Base-by-base conservation (phyloP, 2,797 vertebrate species). In the Rhinella marina region DNA sequence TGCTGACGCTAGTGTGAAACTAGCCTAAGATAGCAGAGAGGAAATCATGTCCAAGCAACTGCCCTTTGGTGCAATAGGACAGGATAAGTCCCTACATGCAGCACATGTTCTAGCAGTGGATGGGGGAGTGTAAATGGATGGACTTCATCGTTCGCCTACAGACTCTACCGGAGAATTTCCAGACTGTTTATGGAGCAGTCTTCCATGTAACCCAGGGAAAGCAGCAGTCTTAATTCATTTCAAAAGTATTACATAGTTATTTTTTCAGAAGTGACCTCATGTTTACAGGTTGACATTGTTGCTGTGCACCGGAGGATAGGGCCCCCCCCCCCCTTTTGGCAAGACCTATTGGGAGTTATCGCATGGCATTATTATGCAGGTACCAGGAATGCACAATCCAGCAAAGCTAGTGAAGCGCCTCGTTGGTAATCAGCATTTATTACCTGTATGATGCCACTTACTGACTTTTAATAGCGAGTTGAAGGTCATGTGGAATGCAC, bases 201-300 rank as follows among this genome's bases (percentile, higher is more conserved):
- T 50, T 27, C 23, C 19, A 19, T 4, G 68, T 64, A n/a, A 16
- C 61, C 48, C 29, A 14, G 79, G 59, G 17, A 21, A 32, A 48
- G 2, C 32, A n/a, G 41, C 62, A 27, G n/a, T 10, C 50, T 32
- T 2, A 6, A 27, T 56, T 32, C 64, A 41, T 48, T 73, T 41
- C 41, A 83, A 52, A 9, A 19, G 25, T 56, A 83, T 72, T 6
- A 14, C 50, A 29, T 25, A 54, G n/a, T 83, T 21, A 70, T 83
- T 57, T 48, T 84, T 84, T 13, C 85, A 86, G 59, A 86, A 85
- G 70, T 62, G 68, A 85, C 50, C 19, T 79, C 73, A 79, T 41
- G 4, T 41, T 56, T 66, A 54, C 72, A 50, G 57, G 57, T 52
- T 83, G 17, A 23, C 66, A 68, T 72, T 50, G 57, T 8, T 5